Percentiles rank a stretch among this genome's conserved stretches.
phyloP scores from a whole-genome alignment of 1,140 invertebrate genomes.

The fruit fly (Drosophila melanogaster) region Release_6_plus_ISO1_MT NT_033779.5:3629501-3630000 shows the following conservation, averaged over 20 bases:
- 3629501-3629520: conserved; percentile 34
- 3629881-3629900: conserved; percentile 71
- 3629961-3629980: conserved; percentile 33
- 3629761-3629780: no score
- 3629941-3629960: conserved; percentile 28
- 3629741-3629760: no score
- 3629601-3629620: conserved; percentile 45
- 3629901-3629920: conserved; percentile 68
- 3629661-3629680: conserved; percentile 10
- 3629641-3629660: not conserved
- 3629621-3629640: conserved; percentile 5
- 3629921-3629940: conserved; percentile 54
- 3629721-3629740: not conserved
- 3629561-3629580: conserved; percentile 76
- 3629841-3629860: conserved; percentile 51
- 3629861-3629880: conserved; percentile 25
- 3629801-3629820: not conserved
- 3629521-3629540: conserved; percentile 56
- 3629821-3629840: conserved; percentile 34
- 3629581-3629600: conserved; percentile 52
- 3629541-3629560: conserved; percentile 67
- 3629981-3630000: conserved; percentile 58
- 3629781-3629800: not conserved
- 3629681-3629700: not conserved
- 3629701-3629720: not conserved